Base-by-base conservation (phyloP, 1,140 invertebrate genomes). In the Fopius arisanus region DNA sequence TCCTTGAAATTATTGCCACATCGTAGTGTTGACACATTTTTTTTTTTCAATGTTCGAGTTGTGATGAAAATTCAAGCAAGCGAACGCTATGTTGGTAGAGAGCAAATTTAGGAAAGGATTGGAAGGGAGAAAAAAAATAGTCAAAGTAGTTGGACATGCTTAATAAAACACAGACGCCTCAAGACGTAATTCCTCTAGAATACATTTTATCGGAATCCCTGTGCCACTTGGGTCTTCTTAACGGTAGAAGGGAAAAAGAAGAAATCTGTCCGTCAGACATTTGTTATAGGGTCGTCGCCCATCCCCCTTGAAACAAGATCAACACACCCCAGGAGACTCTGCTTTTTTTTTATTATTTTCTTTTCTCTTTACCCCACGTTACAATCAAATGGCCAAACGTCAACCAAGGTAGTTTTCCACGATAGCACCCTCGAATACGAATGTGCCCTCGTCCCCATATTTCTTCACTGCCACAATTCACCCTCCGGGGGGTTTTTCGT, bases 321-420 rank as follows among this genome's bases (percentile, higher is more conserved):
- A 28, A 62, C 28, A 29, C 14, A 62, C 28, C 21, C 54, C 54
- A 28, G n/a, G 54, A 28, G 26, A 21, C 75, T 67, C 63, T 70
- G 59, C 75, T 28, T 59, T 29, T 26, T 19, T 59, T 29, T 59
- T 33, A 12, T 51, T 51, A 12, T 21, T 29, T 33, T 37, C 51
- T 51, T 54, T 48, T 51, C 9, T 16, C 16, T 70, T 51, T 16
- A 21, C 43, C 23, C 40, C 37, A 23, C 21, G 37, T 65, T 41
- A 67, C 73, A 70, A 74, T 74, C 29, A 63, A 73, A 73, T 74
- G 59, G 26, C 71, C 79, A 77, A 76, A 80, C 73, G 74, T 67
- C 72, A 70, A 78, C 79, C 79, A 80, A 78, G 63, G 54, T 19
- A 59, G 37, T 62, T 62, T 62, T 62, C 14, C 28, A 28, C 14